Conservation (phyloP, 1,140 invertebrate genomes). For the Zaprionus kolodkinae region DNA sequence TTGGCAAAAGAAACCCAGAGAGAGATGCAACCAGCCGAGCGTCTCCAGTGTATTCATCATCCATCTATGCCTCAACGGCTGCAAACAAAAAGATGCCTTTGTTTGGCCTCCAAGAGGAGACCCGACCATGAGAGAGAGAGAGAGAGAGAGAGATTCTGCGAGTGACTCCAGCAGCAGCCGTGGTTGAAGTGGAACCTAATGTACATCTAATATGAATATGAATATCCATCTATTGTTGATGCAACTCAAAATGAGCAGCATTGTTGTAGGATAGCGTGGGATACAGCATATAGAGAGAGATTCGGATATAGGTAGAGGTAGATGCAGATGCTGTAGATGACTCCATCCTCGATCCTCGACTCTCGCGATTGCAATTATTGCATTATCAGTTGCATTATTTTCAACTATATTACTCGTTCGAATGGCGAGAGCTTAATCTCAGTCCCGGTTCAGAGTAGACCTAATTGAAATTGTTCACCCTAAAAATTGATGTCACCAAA, state of each 20-base stretch:
- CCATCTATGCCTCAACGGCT: conserved; percentile 41
- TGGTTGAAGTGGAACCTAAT: conserved; percentile 57
- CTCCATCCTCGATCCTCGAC: background rate
- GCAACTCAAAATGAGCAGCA: conserved; percentile 41
- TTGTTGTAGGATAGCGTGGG: conserved; percentile 41
- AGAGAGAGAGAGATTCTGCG: background rate
- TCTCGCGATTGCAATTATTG: conserved; percentile 4
- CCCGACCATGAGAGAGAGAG: background rate
- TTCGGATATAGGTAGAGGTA: background rate
- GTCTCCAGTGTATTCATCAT: conserved; percentile 11
- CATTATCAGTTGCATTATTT: conserved; percentile 44
- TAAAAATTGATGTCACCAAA: conserved; percentile 61
- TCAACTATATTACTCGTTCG: conserved; percentile 2
- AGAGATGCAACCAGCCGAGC: conserved; percentile 10
- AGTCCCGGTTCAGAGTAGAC: conserved; percentile 48
- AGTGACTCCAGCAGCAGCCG: conserved; percentile 32
- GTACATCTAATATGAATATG: conserved; percentile 64
- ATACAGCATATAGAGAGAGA: conserved; percentile 3
- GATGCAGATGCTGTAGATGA: background rate
- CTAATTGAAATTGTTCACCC: conserved; percentile 62
- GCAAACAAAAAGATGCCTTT: conserved; percentile 50
- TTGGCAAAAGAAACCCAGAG: conserved; percentile 31
- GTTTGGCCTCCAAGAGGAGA: conserved; percentile 22
- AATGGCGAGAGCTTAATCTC: conserved; percentile 36
- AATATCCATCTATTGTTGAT: conserved; percentile 52